Evolutionary conservation across 2,113 vertebrate species (phyloP), one percentile per base, ranked within the genome.

Genomic region (Panthera uncia): DNA sequence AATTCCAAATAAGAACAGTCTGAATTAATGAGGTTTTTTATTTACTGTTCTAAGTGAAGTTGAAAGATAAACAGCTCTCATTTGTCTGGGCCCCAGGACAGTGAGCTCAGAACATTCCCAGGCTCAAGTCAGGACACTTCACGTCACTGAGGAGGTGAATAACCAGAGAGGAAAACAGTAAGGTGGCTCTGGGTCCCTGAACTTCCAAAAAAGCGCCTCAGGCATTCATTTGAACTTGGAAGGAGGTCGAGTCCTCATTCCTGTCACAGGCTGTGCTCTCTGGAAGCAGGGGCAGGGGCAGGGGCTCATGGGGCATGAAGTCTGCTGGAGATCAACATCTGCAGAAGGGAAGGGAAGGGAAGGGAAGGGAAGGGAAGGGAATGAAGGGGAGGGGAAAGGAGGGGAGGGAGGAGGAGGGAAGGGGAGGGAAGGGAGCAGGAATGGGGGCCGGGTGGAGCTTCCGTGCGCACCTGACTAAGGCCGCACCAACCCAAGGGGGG

Each of bases 1-100:
- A 95, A 98, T 97, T 95, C 91, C 93, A 97, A 96, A 95, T 89
- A 93, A 97, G 93, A 97, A 93, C 86, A 94, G 82, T 84, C 87
- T 95, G 91, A 96, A 97, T 97, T 96, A 98, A 97, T 95, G 95
- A 96, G 94, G 29, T 82, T 93, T 93, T 89, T 71, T 86, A 74
- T 96, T 97, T 96, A 96, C 92, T 97, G 78, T 91, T 84, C 86
- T 90, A 95, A 96, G 86, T 92, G 86, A 90, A 97, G 92, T 90
- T 66, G 94, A 84, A 97, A 95, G 86, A 95, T 95, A 97, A 98
- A 97, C 95, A 95, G 73, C 89, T 55, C 91, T 92, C 73, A 0
- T 82, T 97, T 91, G 92, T 88, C 89, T 92, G 92, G 69, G 55
- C 79, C 92, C 69, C 52, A 84, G 79, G 79, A 93, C 93, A 84